Conservation (phyloP, 2,113 vertebrate species). For the Ctenomys sociabilis region DNA sequence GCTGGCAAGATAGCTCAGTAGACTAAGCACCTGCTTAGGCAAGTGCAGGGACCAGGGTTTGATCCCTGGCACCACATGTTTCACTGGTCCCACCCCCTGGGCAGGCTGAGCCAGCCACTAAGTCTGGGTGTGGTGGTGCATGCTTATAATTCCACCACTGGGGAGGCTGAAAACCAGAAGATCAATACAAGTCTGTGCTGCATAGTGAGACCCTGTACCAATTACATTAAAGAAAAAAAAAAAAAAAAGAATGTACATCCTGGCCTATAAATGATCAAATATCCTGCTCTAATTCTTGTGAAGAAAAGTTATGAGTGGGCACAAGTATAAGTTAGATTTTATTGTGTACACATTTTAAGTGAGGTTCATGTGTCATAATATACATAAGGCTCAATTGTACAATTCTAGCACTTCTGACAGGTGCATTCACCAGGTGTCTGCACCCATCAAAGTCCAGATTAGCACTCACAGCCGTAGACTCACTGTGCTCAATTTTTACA, state of each 20-base stretch:
- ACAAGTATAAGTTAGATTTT: neutral
- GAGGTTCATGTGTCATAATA: neutral
- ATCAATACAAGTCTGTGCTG: too few relatives aligned
- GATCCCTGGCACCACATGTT: too few relatives aligned
- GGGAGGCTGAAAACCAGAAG: too few relatives aligned
- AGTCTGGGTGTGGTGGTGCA: too few relatives aligned
- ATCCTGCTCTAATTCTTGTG: neutral
- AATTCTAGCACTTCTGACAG: neutral
- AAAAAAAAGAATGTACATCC: neutral
- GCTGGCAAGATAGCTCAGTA: too few relatives aligned
- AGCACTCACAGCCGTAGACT: neutral
- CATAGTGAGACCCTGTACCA: too few relatives aligned
- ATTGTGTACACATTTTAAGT: neutral
- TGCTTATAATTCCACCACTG: too few relatives aligned
- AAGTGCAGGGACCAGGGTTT: too few relatives aligned
- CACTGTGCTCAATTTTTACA: neutral
- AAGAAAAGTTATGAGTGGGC: neutral
- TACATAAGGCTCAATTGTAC: neutral
- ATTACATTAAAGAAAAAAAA: too few relatives aligned
- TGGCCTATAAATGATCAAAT: neutral
- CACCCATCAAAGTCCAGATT: neutral
- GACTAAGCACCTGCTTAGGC: too few relatives aligned
- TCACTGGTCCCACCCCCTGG: too few relatives aligned
- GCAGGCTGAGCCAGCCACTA: too few relatives aligned
- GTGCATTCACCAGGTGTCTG: neutral